Conservation (phyloP, 2,797 vertebrate species). For the Periparus ater region DNA sequence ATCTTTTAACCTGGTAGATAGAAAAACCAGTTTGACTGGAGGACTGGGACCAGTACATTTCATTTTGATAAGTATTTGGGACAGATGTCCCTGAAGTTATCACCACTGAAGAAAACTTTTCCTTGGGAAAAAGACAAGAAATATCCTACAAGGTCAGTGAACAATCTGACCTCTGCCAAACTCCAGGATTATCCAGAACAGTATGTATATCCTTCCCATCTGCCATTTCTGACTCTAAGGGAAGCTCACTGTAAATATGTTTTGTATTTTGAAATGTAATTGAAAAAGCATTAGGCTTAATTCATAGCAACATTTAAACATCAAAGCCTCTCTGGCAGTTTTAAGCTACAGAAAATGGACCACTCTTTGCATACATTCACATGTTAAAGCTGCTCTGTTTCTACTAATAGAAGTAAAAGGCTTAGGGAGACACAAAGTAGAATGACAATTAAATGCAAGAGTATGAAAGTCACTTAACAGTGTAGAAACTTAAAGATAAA, state of each 20-base stretch:
- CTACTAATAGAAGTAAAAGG: neutral
- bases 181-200: slow-evolving; percentile 49
- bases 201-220: slow-evolving; percentile 43
- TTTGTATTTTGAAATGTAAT: slow-evolving; percentile 62
- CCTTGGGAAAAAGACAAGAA: neutral
- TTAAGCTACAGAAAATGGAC: slow-evolving; percentile 26
- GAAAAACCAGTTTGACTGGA: neutral
- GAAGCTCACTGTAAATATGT: slow-evolving; percentile 54
- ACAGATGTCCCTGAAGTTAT: neutral
- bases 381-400: neutral
- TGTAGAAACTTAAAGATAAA: neutral
- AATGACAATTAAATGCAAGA: neutral
- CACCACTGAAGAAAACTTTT: neutral
- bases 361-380: neutral
- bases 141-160: slow-evolving; percentile 12
- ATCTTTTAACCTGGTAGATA: neutral
- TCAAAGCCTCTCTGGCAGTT: slow-evolving; percentile 36
- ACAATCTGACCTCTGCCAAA: neutral
- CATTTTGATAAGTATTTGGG: neutral
- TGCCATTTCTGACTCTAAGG: slow-evolving; percentile 42
- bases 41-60: neutral
- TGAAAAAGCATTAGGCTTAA: slow-evolving; percentile 69
- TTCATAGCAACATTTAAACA: slow-evolving; percentile 45
- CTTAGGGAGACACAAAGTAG: neutral
- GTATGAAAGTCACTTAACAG: neutral